phyloP scores from a whole-genome alignment of 2,797 vertebrate genomes.

The Vultur gryphus region DNA sequence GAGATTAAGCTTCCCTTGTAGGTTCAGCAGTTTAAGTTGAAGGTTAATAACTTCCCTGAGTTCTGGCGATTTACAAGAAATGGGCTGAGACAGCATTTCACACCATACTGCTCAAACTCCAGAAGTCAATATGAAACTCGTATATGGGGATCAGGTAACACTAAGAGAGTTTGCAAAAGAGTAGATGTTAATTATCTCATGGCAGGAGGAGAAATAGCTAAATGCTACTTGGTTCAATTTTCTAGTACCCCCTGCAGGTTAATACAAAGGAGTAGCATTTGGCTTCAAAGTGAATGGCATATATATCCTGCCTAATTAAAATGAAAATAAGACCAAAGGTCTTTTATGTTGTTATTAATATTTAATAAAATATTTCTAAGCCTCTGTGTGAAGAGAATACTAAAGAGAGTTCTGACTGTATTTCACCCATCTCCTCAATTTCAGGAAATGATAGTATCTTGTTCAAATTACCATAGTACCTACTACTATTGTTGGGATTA shows the following conservation, averaged over 20 bases:
- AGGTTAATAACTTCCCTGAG: not conserved
- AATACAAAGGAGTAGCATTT: constrained; percentile 43
- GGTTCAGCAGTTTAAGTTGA: not conserved
- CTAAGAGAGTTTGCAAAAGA: not conserved
- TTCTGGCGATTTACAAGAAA: not conserved
- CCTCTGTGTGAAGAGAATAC: constrained; percentile 33
- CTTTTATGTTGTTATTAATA: constrained; percentile 60
- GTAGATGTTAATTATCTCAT: constrained; percentile 28
- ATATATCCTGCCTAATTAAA: constrained; percentile 51
- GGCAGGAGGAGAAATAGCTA: constrained; percentile 18
- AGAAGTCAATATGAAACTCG: not conserved
- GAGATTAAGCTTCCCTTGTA: not conserved
- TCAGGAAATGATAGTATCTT: not conserved
- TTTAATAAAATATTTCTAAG: constrained; percentile 59
- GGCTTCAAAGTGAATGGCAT: constrained; percentile 62
- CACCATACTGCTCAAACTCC: not conserved
- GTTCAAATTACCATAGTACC: not conserved
- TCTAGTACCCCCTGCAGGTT: constrained; percentile 51
- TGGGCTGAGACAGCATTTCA: not conserved
- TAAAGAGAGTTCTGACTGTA: not conserved
- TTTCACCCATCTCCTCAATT: not conserved
- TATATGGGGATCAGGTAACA: not conserved
- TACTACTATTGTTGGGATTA: not conserved
- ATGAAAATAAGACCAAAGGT: constrained; percentile 54
- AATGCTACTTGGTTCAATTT: constrained; percentile 43